Percentiles rank a stretch among this genome's conserved stretches.
phyloP scores from a whole-genome alignment of 2,797 vertebrate genomes.

The Falco columbarius region DNA sequence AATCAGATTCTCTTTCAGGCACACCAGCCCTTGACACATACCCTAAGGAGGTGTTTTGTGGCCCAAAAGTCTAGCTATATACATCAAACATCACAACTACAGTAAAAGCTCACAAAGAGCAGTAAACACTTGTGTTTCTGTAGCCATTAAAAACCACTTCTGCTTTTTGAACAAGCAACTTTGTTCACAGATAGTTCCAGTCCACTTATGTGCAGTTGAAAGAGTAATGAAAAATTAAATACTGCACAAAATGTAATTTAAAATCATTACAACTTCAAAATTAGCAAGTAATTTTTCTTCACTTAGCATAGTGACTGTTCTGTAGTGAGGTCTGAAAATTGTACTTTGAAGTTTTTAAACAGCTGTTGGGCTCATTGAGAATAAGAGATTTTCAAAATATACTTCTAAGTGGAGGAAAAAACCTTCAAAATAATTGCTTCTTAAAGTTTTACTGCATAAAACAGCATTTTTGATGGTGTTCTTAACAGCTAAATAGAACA shows the following conservation, averaged over 20 bases:
- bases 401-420: not conserved
- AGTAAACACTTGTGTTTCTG: not conserved
- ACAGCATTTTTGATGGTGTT: not conserved
- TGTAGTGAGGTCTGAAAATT: not conserved
- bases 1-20: not conserved
- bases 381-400: slow-evolving; percentile 1
- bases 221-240: slow-evolving; percentile 24
- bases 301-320: not conserved
- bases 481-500: not conserved
- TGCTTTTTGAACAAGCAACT: not conserved
- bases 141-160: not conserved
- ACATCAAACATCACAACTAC: not conserved
- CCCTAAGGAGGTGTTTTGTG: not conserved
- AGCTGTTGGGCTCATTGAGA: not conserved
- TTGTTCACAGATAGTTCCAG: not conserved
- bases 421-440: not conserved
- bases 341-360: not conserved
- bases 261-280: slow-evolving; percentile 13
- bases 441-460: not conserved
- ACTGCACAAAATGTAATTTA: not conserved
- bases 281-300: slow-evolving; percentile 2
- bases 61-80: not conserved
- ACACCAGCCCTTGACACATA: not conserved
- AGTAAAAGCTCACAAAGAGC: not conserved
- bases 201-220: not conserved